These are phyloP conservation scores for Danio rerio DNA, from an alignment of 2,113 vertebrate genomes.

Conservation along the genomic window DNA sequence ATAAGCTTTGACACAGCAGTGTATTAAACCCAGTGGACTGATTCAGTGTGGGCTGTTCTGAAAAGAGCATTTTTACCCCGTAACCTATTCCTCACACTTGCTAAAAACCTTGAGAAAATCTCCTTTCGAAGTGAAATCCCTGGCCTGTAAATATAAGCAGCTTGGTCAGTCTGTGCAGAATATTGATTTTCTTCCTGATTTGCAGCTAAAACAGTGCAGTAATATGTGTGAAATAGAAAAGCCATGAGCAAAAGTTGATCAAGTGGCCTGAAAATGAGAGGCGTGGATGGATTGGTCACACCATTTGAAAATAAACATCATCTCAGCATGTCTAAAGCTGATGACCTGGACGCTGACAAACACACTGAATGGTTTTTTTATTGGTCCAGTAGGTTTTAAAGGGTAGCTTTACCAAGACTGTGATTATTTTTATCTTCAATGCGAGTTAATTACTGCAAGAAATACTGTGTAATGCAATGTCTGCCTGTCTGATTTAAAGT, in stretches of 20 bases:
- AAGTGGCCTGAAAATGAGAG: constrained; percentile 28
- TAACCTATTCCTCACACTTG: constrained; percentile 31
- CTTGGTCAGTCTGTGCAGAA: constrained; percentile 17
- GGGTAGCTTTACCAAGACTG: background rate
- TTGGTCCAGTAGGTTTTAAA: background rate
- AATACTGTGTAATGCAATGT: background rate
- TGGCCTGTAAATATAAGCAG: background rate
- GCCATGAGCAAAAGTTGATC: constrained; percentile 23
- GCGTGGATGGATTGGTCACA: constrained; percentile 32
- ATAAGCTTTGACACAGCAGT: too few relatives aligned
- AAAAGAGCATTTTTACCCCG: constrained; percentile 19
- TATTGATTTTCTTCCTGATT: constrained; percentile 36
- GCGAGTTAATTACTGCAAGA: background rate
- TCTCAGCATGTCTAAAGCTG: constrained; percentile 30
- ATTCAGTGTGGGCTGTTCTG: constrained; percentile 16
- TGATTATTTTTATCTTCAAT: background rate
- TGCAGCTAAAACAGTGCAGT: constrained; percentile 14
- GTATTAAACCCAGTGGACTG: background rate
- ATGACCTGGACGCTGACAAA: constrained; percentile 1
- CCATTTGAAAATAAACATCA: constrained; percentile 34
- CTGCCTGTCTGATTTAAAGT: too few relatives aligned
- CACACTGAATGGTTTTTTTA: background rate
- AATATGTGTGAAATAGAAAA: constrained; percentile 42
- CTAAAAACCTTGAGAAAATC: constrained; percentile 20
- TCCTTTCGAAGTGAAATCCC: constrained; percentile 1